Evolutionary conservation across 2,797 vertebrate species (phyloP), one percentile per base, ranked within the genome.

Genomic region (Premnoplex brunnescens): DNA sequence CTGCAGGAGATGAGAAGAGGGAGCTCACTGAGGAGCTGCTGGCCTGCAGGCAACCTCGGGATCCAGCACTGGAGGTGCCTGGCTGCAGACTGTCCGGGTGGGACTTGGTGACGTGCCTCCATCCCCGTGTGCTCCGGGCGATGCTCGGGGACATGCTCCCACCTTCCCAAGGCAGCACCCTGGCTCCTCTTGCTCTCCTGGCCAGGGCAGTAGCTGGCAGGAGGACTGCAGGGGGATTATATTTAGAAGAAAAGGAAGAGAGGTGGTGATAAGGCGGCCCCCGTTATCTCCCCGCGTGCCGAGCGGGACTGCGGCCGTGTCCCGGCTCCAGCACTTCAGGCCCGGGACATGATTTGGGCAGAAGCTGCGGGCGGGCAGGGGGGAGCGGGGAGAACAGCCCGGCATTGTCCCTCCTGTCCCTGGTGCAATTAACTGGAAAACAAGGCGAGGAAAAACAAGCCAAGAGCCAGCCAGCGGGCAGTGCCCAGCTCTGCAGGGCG

Each of bases 361-460:
- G 96, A 76, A 95, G 85, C 85, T 7, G n/a, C 87, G 1, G 62
- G 88, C 46, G 8, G 32, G 74, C 87, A 1, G 64, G 88, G 41
- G 8, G n/a, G 74, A 94, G 82, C 14, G 0, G 88, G 34, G 94
- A 95, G 96, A 97, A 97, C 97, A 98, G 96, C 93, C 69, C 5
- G 39, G 96, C 95, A 97, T 98, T 98, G 98, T 98, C 95, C 89
- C 72, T 78, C 44, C 58, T 0, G 72, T 63, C 95, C 84, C 88
- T 2, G 69, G 95, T 83, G 97, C 97, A 91, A 54, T 98, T 97
- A 97, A 94, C 96, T 75, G 84, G 96, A 97, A 97, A 97, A 97
- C 97, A 97, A 97, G 85, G 36, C 43, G 16, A 87, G 88, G 89
- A 28, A 78, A 97, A 96, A 89, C 79, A 62, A 95, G 96, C 92